Evolutionary conservation across 2,797 vertebrate species (phyloP).

Genomic region (Sebastes itinus): DNA sequence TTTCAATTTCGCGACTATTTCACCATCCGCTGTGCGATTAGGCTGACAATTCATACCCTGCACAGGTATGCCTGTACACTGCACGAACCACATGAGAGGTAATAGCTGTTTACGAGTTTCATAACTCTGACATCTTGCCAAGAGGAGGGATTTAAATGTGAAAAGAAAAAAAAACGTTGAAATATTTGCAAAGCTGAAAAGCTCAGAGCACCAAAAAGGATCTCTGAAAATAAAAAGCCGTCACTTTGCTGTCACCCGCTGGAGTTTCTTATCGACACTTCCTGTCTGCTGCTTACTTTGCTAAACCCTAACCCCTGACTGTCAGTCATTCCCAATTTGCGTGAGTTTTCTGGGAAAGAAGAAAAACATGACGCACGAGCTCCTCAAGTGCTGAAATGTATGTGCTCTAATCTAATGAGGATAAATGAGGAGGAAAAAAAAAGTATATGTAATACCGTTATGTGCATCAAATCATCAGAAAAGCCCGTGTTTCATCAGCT

Average conservation of each 20-base stretch:
- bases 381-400: neutral
- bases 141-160: neutral
- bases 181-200: neutral
- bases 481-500: neutral
- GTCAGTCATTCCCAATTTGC: neutral
- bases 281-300: neutral
- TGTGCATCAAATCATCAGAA: conserved; percentile 10
- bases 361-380: neutral
- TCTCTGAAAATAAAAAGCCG: neutral
- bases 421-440: neutral
- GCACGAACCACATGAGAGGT: too few relatives aligned
- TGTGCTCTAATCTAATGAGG: neutral
- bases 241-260: neutral
- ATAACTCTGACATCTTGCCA: neutral
- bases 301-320: neutral
- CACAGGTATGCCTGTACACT: neutral
- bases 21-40: too few relatives aligned
- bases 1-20: too few relatives aligned
- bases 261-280: neutral
- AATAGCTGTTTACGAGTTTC: too few relatives aligned
- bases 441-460: neutral
- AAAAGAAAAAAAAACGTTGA: neutral
- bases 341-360: neutral
- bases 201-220: neutral
- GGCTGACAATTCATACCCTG: neutral